These are phyloP conservation scores for Cygnus olor DNA, from an alignment of 2,797 vertebrate species.

Conservation along the genomic window DNA sequence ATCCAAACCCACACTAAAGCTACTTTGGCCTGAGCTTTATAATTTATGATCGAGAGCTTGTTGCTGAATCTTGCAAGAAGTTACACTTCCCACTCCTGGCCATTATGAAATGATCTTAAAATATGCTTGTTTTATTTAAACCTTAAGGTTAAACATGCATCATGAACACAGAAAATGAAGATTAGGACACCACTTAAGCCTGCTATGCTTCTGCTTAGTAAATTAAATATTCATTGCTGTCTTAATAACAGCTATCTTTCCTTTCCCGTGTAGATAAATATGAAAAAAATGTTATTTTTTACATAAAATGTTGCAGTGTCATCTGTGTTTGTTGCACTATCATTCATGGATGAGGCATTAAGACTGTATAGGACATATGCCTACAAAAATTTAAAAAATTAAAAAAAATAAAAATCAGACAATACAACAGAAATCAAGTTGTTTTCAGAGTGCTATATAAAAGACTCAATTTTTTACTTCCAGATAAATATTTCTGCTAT, in stretches of 20 bases:
- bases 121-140: background rate
- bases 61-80: background rate
- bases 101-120: background rate
- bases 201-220: background rate
- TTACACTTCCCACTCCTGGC: background rate
- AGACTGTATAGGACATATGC: background rate
- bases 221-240: slow-evolving; percentile 14
- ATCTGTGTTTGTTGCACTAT: background rate
- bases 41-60: background rate
- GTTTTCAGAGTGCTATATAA: background rate
- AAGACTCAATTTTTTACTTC: background rate
- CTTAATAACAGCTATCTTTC: background rate
- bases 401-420: background rate
- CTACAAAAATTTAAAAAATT: background rate
- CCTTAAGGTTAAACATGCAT: background rate
- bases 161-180: background rate
- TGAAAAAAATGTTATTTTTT: background rate
- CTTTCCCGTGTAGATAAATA: background rate
- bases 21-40: background rate
- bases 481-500: background rate
- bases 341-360: background rate
- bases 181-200: background rate
- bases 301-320: background rate
- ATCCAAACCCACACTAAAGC: background rate
- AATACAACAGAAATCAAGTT: background rate